These are phyloP conservation scores for Panagrolaimus sp. DNA, from an alignment of 1,140 invertebrate species.

Conservation along the genomic window DNA sequence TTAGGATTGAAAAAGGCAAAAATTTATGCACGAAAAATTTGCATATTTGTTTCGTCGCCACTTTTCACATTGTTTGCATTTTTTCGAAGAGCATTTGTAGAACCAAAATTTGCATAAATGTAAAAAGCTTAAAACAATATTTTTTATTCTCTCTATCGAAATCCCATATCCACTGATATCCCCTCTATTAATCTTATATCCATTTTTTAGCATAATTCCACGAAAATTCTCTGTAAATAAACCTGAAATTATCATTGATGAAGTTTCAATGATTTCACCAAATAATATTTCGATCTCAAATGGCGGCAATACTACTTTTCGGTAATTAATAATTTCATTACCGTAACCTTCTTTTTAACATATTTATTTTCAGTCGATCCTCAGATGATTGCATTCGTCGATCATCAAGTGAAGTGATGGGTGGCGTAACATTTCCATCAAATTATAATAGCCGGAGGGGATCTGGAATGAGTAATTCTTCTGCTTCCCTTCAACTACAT, in stretches of 20 bases:
- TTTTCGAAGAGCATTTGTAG: too few relatives aligned
- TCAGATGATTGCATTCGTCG: conserved; percentile 52
- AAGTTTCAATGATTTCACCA: conserved; percentile 41
- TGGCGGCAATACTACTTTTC: conserved; percentile 54
- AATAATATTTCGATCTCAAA: conserved; percentile 53
- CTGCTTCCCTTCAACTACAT: conserved; percentile 56
- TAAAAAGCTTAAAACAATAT: too few relatives aligned
- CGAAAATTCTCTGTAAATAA: conserved; percentile 48
- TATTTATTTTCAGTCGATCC: conserved; percentile 44
- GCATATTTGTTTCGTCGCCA: too few relatives aligned
- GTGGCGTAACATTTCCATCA: conserved; percentile 50
- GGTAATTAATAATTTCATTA: conserved; percentile 24
- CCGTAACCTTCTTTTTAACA: too few relatives aligned
- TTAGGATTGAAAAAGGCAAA: too few relatives aligned
- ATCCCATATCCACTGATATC: too few relatives aligned
- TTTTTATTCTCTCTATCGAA: too few relatives aligned
- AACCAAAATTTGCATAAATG: too few relatives aligned
- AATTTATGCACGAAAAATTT: too few relatives aligned
- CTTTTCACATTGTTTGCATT: too few relatives aligned
- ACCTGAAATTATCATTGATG: conserved; percentile 57
- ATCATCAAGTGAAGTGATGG: conserved; percentile 55
- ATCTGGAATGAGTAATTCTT: conserved; percentile 55
- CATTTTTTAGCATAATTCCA: conserved; percentile 25
- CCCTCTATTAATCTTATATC: too few relatives aligned
- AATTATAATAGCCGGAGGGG: conserved; percentile 49